Conservation (phyloP, 2,888 invertebrate genomes). For the Bombylius major region DNA sequence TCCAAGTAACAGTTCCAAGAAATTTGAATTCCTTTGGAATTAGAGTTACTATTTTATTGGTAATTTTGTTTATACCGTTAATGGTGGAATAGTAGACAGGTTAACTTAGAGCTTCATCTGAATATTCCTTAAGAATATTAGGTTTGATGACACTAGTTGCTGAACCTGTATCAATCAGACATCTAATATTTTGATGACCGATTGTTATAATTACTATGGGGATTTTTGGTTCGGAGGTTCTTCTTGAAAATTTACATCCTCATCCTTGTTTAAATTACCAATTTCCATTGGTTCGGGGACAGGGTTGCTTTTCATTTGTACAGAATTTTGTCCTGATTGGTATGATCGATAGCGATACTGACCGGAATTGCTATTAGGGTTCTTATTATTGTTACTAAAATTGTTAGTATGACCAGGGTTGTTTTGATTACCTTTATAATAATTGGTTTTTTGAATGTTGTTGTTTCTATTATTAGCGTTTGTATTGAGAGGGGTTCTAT, state of each 20-base stretch:
- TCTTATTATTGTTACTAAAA: background rate
- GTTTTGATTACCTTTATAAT: background rate
- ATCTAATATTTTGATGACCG: background rate
- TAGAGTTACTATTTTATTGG: constrained; percentile 8
- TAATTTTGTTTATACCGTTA: constrained; percentile 11
- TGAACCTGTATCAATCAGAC: constrained; percentile 1
- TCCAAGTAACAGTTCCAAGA: constrained; percentile 10
- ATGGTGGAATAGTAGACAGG: constrained; percentile 7
- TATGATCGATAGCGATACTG: background rate
- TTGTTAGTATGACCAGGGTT: background rate
- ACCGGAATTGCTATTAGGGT: background rate
- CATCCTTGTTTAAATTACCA: background rate
- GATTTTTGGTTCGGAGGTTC: background rate
- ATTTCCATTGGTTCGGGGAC: constrained; percentile 2
- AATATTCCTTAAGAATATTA: background rate
- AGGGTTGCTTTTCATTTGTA: background rate
- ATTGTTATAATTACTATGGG: constrained; percentile 1
- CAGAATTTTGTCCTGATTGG: constrained; percentile 1
- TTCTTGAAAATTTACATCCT: constrained; percentile 6
- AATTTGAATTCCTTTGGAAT: constrained; percentile 12
- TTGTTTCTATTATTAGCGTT: background rate
- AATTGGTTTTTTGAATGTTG: background rate
- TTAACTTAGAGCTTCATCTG: background rate
- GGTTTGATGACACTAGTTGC: constrained; percentile 1
- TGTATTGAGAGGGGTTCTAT: background rate